Conservation (phyloP, 2,797 vertebrate species). For the Platyrinchus mystaceus region DNA sequence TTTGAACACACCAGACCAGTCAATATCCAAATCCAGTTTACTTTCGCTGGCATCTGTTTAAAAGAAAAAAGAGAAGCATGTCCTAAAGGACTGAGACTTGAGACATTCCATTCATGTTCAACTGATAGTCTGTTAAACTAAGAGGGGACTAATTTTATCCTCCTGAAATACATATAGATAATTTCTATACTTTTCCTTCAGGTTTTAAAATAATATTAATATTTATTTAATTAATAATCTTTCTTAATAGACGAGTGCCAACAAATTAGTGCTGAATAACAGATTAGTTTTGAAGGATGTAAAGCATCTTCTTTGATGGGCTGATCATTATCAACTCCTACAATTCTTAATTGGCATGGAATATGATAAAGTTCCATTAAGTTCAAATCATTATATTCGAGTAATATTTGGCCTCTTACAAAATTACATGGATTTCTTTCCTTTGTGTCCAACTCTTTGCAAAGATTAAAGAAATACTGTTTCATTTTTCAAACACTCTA, state of each 20-base stretch:
- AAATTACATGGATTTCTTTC: not conserved
- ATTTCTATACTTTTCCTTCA: not conserved
- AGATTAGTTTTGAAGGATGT: not conserved
- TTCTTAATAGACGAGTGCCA: not conserved
- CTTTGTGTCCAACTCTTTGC: not conserved
- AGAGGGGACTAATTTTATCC: not conserved
- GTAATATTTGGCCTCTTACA: not conserved
- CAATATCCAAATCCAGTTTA: slow-evolving; percentile 53
- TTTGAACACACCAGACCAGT: slow-evolving; percentile 63
- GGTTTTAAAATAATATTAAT: not conserved
- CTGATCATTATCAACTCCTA: not conserved
- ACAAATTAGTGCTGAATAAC: not conserved
- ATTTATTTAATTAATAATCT: not conserved
- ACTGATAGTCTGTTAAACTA: not conserved
- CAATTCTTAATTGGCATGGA: not conserved
- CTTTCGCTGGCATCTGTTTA: slow-evolving; percentile 58
- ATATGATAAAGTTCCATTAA: not conserved
- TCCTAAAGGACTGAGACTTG: not conserved
- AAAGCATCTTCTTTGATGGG: not conserved
- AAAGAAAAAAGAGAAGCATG: slow-evolving; percentile 43
- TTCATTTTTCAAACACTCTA: not conserved
- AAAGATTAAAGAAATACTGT: not conserved
- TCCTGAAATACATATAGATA: not conserved
- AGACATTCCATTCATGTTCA: not conserved
- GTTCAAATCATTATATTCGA: not conserved